Evolutionary conservation across 2,797 vertebrate genomes (phyloP).

Genomic region (Prionace glauca): DNA sequence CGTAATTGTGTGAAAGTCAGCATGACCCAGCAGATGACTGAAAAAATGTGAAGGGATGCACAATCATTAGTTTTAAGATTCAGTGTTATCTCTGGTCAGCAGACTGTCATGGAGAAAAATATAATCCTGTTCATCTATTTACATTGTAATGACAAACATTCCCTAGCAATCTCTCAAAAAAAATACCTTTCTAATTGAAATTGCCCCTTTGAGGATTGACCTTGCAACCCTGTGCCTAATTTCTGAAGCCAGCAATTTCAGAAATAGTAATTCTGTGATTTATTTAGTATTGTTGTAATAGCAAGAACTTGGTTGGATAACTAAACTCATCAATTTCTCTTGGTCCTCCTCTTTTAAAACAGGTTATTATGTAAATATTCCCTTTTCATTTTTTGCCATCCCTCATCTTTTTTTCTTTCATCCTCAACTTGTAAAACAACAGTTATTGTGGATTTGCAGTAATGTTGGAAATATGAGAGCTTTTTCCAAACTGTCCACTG

Average conservation of each 20-base stretch:
- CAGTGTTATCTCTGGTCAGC: background rate
- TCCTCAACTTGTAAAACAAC: background rate
- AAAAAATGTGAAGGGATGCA: background rate
- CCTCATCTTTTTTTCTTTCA: background rate
- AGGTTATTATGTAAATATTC: background rate
- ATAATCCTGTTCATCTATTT: background rate
- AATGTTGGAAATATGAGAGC: background rate
- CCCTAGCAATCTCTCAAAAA: background rate
- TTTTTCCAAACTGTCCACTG: background rate
- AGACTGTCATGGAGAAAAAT: background rate
- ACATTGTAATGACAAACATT: background rate
- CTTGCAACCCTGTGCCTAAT: background rate
- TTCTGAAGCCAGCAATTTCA: background rate
- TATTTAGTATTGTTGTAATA: background rate
- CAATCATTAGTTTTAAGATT: background rate
- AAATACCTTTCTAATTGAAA: background rate
- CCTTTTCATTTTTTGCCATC: background rate
- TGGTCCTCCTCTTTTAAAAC: background rate
- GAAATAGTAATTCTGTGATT: background rate
- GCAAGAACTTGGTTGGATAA: background rate
- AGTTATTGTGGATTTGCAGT: background rate
- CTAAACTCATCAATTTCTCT: background rate
- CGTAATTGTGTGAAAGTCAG: background rate
- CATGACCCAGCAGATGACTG: background rate
- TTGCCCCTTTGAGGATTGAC: background rate